phyloP scores from a whole-genome alignment of 2,113 vertebrate species.

The Cryptomyrus ogoouensis region DNA sequence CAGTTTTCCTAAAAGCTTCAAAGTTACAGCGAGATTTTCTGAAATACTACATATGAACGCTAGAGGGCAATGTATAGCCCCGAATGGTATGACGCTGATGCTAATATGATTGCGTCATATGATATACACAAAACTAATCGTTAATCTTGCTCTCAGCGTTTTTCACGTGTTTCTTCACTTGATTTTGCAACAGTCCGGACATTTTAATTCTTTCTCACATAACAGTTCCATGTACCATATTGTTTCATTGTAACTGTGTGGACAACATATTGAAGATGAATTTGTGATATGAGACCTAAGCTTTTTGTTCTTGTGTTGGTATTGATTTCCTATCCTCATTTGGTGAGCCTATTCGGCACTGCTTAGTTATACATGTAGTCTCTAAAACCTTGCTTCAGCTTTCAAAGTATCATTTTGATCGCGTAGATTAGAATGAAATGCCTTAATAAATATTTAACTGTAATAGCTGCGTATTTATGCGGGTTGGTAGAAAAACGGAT shows the following conservation, averaged over 20 bases:
- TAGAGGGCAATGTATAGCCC: not conserved
- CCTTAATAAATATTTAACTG: not conserved
- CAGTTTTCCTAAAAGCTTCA: not conserved
- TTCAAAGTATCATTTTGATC: not conserved
- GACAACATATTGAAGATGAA: not conserved
- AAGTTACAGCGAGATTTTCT: not conserved
- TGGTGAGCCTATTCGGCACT: not conserved
- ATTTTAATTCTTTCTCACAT: not conserved
- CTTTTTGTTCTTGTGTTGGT: not conserved
- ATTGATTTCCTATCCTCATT: not conserved
- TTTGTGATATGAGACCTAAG: not conserved
- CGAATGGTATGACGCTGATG: not conserved
- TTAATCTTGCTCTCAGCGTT: not conserved
- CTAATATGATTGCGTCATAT: not conserved
- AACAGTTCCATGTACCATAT: not conserved
- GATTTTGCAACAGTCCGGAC: not conserved
- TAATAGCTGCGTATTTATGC: not conserved
- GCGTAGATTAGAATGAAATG: not conserved
- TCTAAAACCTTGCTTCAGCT: not conserved
- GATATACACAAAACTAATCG: not conserved
- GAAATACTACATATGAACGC: not conserved
- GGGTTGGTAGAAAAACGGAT: not conserved
- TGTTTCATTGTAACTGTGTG: not conserved
- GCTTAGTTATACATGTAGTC: not conserved
- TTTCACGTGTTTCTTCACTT: not conserved